Base-by-base conservation (phyloP, 2,888 invertebrate species). In the Isoperla grammatica region DNA sequence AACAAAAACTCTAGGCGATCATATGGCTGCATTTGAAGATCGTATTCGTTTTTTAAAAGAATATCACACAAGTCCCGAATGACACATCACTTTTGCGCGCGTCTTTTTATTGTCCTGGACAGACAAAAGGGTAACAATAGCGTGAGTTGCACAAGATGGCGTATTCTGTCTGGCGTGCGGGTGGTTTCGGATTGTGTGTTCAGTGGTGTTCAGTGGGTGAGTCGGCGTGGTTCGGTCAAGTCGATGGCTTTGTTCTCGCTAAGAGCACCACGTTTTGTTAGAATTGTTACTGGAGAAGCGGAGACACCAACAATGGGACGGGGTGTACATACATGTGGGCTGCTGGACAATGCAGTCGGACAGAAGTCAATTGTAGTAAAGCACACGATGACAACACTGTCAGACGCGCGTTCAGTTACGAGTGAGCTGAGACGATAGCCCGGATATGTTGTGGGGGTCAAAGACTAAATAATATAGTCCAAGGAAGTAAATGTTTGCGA, bases 121-220 rank as follows among this genome's bases (percentile, higher is more conserved):
- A 48, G 56, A 60, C 60, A 60, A 60, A 60, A 60, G 60, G 48
- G 60, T 56, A 60, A 60, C 60, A 45, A 45, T 60, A 46, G 59
- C 50, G 49, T 57, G 59, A 2, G 11, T 17, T 15, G 19, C 11
- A 40, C 13, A 19, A 45, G 45, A 45, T 45, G 45, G 45, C 13
- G 19, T n/a, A n/a, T n/a, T n/a, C n/a, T n/a, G n/a, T 3, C n/a
- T 19, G 15, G 45, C 45, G 45, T 45, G 19, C 19, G 45, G 15
- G 45, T 45, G 45, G 45, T n/a, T 45, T 45, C 15, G 19, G 59
- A 45, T 54, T 59, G 59, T 59, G 42, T 59, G 56, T 56, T 46
- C 56, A 49, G 42, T 39, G 49, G 42, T 59, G 56, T 56, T 46
- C 56, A 49, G 42, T 39, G 49, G 39, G 40, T 23, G 35, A 49